Evolutionary conservation across 2,113 vertebrate genomes (phyloP), one percentile per base, ranked within the genome.

Genomic region (Cavia aperea): DNA sequence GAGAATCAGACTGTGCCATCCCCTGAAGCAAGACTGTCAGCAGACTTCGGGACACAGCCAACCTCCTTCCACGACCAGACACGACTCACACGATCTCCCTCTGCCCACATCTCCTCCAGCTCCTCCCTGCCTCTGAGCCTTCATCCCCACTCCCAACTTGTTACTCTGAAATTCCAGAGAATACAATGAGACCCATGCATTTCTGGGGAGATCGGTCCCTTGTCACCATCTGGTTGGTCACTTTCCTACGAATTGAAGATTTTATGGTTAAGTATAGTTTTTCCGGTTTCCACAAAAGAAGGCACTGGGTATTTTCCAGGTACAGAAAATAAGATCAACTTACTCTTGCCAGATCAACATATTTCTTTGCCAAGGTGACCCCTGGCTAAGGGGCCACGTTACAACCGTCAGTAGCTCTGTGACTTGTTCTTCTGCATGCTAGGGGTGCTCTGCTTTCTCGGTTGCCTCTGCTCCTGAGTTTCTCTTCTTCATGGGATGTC

Each of bases 331-430:
- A 8, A 83, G 12, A 23, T 73, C 4, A 13, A 5, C 23, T 86
- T 70, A 31, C 7, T 16, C 23, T 0, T 83, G 23, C 2, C 49
- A 12, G 18, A 43, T 7, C 3, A 81, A 29, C 36, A 63, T 49
- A 75, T 68, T 39, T 87, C 29, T 29, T 81, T 13, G 5, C 15
- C 1, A 51, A 77, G 26, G 60, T 2, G 26, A 56, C 19, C 3
- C 23, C 11, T 31, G 1, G 13, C 49, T 46, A 88, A 31, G 68
- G 54, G 21, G 24, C n/a, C 33, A 29, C 13, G 33, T 5, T 3
- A 2, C 2, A 31, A n/a, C 18, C 66, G 12, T 31, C 29, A 11
- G 13, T 1, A 56, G 13, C 39, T 81, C 29, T 26, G 2, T 0
- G 11, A 73, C 56, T 79, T 65, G 12, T 39, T 31, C 29, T n/a